These are phyloP conservation scores for Meleagris gallopavo DNA, from an alignment of 2,113 vertebrate genomes.

Conservation along the genomic window DNA sequence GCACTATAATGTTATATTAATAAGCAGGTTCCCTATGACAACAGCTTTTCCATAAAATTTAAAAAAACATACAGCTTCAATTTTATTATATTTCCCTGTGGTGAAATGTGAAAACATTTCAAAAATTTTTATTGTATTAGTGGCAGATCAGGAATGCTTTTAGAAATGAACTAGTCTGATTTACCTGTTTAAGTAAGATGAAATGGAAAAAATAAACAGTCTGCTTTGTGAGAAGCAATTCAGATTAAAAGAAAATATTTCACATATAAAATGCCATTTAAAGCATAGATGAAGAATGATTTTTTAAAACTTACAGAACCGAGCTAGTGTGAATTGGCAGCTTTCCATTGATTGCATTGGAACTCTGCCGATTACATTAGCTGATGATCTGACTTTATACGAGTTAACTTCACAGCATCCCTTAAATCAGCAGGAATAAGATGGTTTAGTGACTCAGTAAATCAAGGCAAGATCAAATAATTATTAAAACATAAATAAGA, in stretches of 20 bases:
- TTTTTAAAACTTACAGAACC: constrained; percentile 24
- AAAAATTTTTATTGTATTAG: not conserved
- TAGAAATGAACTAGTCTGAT: constrained; percentile 38
- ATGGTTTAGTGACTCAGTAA: constrained; percentile 55
- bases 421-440: constrained; percentile 63
- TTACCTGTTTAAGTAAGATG: constrained; percentile 29
- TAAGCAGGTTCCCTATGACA: not conserved
- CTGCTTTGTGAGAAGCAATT: not conserved
- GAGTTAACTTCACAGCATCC: constrained; percentile 37
- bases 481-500: constrained; percentile 71
- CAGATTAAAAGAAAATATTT: constrained; percentile 41
- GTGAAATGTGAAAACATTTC: constrained; percentile 17
- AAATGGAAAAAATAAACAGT: constrained; percentile 33
- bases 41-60: constrained; percentile 24
- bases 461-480: constrained; percentile 60
- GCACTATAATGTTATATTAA: not conserved
- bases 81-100: constrained; percentile 18
- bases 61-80: constrained; percentile 33
- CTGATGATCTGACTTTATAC: constrained; percentile 35
- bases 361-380: constrained; percentile 57
- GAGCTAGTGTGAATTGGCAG: constrained; percentile 39
- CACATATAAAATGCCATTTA: constrained; percentile 26
- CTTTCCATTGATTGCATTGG: constrained; percentile 40
- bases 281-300: not conserved
- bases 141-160: constrained; percentile 11